Conservation (phyloP, 2,797 vertebrate genomes). For the Sebastes steindachneri region DNA sequence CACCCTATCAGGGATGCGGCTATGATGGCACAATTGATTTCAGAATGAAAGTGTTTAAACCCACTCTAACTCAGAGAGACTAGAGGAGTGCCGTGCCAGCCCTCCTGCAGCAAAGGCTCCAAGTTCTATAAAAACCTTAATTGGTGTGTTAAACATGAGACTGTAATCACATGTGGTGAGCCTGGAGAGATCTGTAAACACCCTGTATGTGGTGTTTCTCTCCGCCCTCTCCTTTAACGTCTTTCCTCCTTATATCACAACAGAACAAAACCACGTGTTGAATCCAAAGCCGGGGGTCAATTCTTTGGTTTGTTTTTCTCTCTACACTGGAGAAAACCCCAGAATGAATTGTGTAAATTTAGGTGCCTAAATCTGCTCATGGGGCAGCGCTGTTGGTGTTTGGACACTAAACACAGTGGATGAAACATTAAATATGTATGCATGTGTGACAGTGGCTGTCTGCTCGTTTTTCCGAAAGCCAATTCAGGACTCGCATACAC, state of each 20-base stretch:
- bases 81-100: constrained; percentile 36
- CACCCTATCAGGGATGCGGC: constrained; percentile 15
- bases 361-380: neutral
- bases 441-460: constrained; percentile 13
- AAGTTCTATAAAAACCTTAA: constrained; percentile 75
- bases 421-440: constrained; percentile 16
- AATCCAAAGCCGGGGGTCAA: constrained; percentile 7
- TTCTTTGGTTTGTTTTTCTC: neutral
- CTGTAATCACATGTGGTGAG: constrained; percentile 76
- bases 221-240: constrained; percentile 24
- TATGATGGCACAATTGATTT: constrained; percentile 17
- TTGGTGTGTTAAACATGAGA: constrained; percentile 76
- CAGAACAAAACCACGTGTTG: constrained; percentile 55
- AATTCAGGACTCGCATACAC: constrained; percentile 22
- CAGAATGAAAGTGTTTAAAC: constrained; percentile 42
- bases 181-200: constrained; percentile 75
- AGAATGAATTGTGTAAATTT: neutral
- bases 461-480: constrained; percentile 24
- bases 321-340: neutral
- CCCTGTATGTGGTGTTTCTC: constrained; percentile 63
- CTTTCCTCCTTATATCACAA: constrained; percentile 21
- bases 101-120: constrained; percentile 44
- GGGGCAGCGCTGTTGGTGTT: neutral
- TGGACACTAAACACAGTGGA: neutral
- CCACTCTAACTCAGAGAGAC: constrained; percentile 31